Evolutionary conservation across 2,797 vertebrate genomes (phyloP).

Genomic region (Hafferia zeledoni): DNA sequence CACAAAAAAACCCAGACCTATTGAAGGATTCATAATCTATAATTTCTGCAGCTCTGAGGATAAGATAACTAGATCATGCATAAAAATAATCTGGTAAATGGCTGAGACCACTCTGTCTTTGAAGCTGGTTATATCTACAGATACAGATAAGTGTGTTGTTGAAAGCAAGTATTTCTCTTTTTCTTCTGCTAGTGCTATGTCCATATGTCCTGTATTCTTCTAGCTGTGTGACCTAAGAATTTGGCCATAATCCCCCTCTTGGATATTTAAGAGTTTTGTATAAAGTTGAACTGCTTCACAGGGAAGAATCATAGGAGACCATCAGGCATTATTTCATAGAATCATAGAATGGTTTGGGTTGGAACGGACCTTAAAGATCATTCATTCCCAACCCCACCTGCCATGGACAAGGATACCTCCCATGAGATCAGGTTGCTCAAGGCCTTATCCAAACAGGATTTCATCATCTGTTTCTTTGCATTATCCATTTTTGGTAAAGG

Average conservation of each 20-base stretch:
- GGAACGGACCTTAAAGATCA: background rate
- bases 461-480: background rate
- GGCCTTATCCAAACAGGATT: background rate
- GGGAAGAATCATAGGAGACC: background rate
- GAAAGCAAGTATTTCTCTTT: background rate
- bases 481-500: background rate
- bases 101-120: background rate
- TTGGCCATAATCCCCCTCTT: background rate
- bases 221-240: background rate
- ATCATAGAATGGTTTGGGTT: background rate
- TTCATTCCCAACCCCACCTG: background rate
- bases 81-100: background rate
- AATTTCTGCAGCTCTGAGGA: background rate
- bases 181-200: background rate
- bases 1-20: background rate
- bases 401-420: background rate
- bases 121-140: background rate
- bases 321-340: background rate
- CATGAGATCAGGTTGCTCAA: background rate
- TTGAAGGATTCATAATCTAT: background rate
- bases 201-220: background rate
- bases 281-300: background rate
- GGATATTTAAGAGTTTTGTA: background rate
- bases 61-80: background rate
- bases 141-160: background rate